Conservation (phyloP, 2,888 invertebrate genomes). For the Alsophila aescularia region DNA sequence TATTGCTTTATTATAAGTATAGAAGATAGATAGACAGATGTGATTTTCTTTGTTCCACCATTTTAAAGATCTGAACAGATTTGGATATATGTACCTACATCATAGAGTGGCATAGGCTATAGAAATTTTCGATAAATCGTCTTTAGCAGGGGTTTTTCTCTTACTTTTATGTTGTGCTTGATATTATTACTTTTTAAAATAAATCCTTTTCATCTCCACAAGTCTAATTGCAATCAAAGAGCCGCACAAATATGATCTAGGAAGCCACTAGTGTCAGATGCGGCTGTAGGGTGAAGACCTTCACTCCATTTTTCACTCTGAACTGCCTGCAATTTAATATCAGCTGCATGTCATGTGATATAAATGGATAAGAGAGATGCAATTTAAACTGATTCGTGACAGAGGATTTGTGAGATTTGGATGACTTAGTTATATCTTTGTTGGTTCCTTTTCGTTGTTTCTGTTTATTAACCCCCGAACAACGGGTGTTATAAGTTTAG, state of each 20-base stretch:
- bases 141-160: no score
- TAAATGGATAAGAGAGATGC: constrained; percentile 57
- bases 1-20: no score
- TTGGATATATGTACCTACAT: no score
- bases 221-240: neutral
- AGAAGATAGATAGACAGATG: no score
- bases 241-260: neutral
- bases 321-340: constrained; percentile 62
- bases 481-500: no score
- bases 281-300: constrained; percentile 25
- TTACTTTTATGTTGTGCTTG: no score
- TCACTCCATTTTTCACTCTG: constrained; percentile 60
- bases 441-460: neutral
- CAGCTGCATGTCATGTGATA: constrained; percentile 60
- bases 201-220: no score
- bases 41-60: no score
- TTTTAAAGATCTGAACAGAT: no score
- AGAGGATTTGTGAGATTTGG: neutral
- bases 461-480: neutral
- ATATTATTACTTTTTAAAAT: no score
- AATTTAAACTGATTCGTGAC: constrained; percentile 37
- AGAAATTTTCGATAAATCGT: no score
- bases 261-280: constrained; percentile 9
- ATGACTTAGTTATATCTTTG: neutral
- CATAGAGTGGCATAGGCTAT: no score